Evolutionary conservation across 2,888 invertebrate genomes (phyloP).

Genomic region (Lepidochrysops patricia): DNA sequence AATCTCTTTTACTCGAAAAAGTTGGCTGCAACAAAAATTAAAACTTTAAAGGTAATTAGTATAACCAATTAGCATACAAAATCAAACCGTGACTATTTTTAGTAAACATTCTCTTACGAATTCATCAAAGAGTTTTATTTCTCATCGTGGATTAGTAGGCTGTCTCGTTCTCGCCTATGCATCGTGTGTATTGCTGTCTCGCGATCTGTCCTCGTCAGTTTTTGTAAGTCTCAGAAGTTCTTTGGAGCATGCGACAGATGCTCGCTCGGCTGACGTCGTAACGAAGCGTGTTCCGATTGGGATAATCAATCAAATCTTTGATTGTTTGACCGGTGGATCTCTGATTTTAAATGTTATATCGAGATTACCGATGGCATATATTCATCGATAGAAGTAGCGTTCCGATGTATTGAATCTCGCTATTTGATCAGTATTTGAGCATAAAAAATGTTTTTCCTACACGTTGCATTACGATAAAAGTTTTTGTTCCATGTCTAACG

Average conservation of each 20-base stretch:
- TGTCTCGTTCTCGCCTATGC: slow-evolving; percentile 37
- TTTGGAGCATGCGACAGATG: slow-evolving; percentile 68
- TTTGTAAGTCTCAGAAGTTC: slow-evolving; percentile 66
- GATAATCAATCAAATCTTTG: slow-evolving; percentile 70
- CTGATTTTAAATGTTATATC: slow-evolving; percentile 37
- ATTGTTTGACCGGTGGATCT: slow-evolving; percentile 56
- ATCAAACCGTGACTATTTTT: slow-evolving; percentile 6
- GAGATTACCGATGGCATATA: slow-evolving; percentile 18
- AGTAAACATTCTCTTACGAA: slow-evolving; percentile 32
- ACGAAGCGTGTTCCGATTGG: slow-evolving; percentile 66
- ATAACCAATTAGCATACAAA: background rate
- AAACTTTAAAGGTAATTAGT: background rate
- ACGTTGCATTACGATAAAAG: too few species aligned
- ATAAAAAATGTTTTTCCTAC: background rate
- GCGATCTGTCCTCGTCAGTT: slow-evolving; percentile 48
- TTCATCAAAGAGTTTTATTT: slow-evolving; percentile 44
- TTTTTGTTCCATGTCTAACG: too few species aligned
- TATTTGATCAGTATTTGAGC: background rate
- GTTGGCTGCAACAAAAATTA: background rate
- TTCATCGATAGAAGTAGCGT: background rate
- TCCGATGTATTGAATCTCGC: background rate
- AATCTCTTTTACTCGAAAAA: background rate
- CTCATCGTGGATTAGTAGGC: slow-evolving; percentile 43
- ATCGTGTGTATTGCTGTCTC: slow-evolving; percentile 38
- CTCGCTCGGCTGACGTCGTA: slow-evolving; percentile 66